phyloP scores from a whole-genome alignment of 1,140 invertebrate species.

The Lepidotrigona ventralis region DNA sequence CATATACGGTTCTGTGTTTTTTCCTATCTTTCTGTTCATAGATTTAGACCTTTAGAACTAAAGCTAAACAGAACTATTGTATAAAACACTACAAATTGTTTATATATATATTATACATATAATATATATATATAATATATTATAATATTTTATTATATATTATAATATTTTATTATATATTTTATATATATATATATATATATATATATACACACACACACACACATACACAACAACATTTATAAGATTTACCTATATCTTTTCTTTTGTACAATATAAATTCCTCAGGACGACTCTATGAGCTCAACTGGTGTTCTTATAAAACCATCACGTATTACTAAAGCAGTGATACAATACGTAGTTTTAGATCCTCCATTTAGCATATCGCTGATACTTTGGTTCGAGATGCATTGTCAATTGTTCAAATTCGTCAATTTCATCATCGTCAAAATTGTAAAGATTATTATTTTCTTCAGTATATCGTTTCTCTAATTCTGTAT shows the following conservation, averaged over 20 bases:
- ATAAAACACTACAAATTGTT: conserved; percentile 33
- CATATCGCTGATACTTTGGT: conserved; percentile 68
- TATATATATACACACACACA: too few relatives aligned
- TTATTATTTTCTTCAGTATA: conserved; percentile 43
- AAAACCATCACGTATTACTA: conserved; percentile 21
- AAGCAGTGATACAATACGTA: conserved; percentile 2
- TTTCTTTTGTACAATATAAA: conserved; percentile 14
- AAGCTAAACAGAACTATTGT: conserved; percentile 24
- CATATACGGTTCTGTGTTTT: neutral
- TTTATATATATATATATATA: too few relatives aligned
- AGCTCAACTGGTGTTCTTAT: conserved; percentile 2
- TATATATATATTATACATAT: neutral
- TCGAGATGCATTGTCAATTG: conserved; percentile 65
- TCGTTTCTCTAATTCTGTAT: conserved; percentile 28
- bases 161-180: too few relatives aligned
- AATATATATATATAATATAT: too few relatives aligned
- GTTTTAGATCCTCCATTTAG: conserved; percentile 69
- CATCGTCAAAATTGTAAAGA: conserved; percentile 40
- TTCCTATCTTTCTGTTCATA: neutral
- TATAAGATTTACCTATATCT: neutral
- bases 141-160: too few relatives aligned
- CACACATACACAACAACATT: neutral
- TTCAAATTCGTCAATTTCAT: conserved; percentile 63
- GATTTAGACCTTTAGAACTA: neutral
- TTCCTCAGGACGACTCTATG: conserved; percentile 14